Evolutionary conservation across 2,888 invertebrate genomes (phyloP).

Genomic region (Melinaea marsaeus): DNA sequence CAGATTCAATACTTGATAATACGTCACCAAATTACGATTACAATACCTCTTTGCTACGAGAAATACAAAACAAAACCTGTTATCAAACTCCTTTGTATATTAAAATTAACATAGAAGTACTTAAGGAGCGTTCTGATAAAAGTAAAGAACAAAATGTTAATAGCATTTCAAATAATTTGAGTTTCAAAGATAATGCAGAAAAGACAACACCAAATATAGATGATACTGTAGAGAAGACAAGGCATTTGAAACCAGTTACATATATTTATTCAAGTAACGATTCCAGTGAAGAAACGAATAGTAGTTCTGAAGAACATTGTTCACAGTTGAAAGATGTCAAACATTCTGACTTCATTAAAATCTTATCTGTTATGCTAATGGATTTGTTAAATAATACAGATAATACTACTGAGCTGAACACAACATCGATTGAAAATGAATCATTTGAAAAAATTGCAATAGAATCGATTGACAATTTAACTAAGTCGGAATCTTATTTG

Average conservation of each 20-base stretch:
- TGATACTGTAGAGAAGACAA: not conserved
- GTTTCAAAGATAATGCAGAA: constrained; percentile 4
- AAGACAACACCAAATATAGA: not conserved
- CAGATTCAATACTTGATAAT: not conserved
- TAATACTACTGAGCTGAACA: constrained; percentile 2
- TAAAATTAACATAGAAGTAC: not conserved
- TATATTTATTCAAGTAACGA: constrained; percentile 2
- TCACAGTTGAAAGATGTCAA: constrained; percentile 2
- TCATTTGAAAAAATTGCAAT: constrained; percentile 12
- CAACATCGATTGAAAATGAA: not conserved
- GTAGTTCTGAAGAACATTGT: not conserved
- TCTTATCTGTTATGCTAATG: constrained; percentile 11
- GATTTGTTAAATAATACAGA: constrained; percentile 15
- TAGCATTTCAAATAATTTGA: too few relatives aligned
- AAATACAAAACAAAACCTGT: not conserved
- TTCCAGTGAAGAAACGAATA: not conserved
- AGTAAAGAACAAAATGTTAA: not conserved
- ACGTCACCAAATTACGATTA: not conserved
- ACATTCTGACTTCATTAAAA: constrained; percentile 18
- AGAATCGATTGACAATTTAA: constrained; percentile 1
- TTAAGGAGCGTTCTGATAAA: not conserved
- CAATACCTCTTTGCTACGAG: not conserved
- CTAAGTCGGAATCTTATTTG: not conserved
- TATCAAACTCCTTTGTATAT: not conserved
- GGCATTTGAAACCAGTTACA: constrained; percentile 9